Evolutionary conservation across 2,797 vertebrate species (phyloP).

Genomic region (Tenualosa thibaudeaui): DNA sequence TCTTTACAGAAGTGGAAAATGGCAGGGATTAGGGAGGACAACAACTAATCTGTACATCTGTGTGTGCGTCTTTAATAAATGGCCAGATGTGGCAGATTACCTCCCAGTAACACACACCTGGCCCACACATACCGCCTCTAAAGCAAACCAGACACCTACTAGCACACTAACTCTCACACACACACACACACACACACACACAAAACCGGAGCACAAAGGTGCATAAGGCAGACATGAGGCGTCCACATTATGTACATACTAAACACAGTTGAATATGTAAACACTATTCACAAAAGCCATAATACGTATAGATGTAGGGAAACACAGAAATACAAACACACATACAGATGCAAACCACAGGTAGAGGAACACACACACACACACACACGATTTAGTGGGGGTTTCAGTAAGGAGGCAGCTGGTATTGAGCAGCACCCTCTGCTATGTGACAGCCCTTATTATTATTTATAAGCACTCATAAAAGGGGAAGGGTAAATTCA

Average conservation of each 20-base stretch:
- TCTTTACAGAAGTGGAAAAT: conserved; percentile 36
- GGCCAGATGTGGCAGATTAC: conserved; percentile 48
- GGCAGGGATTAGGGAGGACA: conserved; percentile 32
- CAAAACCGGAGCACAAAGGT: background rate
- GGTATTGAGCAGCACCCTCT: conserved; percentile 52
- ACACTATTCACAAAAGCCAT: background rate
- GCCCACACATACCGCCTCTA: background rate
- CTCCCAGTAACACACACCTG: conserved; percentile 38
- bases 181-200: background rate
- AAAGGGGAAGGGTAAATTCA: conserved; percentile 73
- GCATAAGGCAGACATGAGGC: too few relatives aligned
- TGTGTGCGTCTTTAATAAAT: conserved; percentile 35
- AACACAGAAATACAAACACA: background rate
- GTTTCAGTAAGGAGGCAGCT: conserved; percentile 57
- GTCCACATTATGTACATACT: too few relatives aligned
- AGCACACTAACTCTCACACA: background rate
- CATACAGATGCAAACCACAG: background rate
- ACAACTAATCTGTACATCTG: conserved; percentile 30
- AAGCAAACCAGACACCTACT: background rate
- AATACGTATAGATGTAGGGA: too few relatives aligned
- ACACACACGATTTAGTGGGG: conserved; percentile 40
- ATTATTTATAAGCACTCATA: conserved; percentile 78
- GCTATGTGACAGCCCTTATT: conserved; percentile 65
- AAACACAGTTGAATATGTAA: too few relatives aligned
- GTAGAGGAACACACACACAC: background rate